Evolutionary conservation across 2,113 vertebrate genomes (phyloP), one percentile per base, ranked within the genome.

Genomic region (Callospermophilus lateralis): DNA sequence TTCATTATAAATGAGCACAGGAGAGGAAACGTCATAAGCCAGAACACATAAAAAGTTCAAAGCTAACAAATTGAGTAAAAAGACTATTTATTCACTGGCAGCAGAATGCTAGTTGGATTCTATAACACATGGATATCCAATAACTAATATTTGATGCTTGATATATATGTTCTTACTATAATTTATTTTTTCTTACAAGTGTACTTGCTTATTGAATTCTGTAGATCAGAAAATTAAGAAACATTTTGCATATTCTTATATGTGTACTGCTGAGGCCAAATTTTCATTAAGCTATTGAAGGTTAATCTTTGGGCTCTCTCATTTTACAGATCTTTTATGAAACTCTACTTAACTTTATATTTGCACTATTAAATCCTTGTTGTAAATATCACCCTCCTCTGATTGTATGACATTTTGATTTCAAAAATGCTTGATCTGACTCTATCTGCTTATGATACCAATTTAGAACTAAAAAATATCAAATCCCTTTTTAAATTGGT

Each of bases 1-100:
- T 96, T 94, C 74, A 90, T 45, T 93, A 78, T 67, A 93, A 93
- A 63, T 74, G 28, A 80, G 76, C 37, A 89, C 16, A 95, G 34
- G 16, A 94, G 37, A 93, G n/a, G 67, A 90, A 78, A 68, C 92
- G n/a, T 76, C 39, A 42, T 39, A 58, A 96, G 45, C 28, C 42
- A 94, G 68, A 90, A 90, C 22, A 73, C 22, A 77, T 28, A 28
- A 70, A 85, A 78, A 94, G 39, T 10, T 84, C 34, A 74, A 68
- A 86, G 51, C 28, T 84, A 45, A 91, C 20, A 45, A n/a, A 74
- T 19, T 78, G 7, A 85, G 9, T 72, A 45, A 79, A 68, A 37
- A 24, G 55, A 19, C 20, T 89, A 17, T 95, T 61, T 94, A 34
- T 39, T 78, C n/a, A 30, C 45, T 76, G 67, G 24, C 16, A 83